Conservation (phyloP, 2,113 vertebrate species). For the Thalassoma bifasciatum region DNA sequence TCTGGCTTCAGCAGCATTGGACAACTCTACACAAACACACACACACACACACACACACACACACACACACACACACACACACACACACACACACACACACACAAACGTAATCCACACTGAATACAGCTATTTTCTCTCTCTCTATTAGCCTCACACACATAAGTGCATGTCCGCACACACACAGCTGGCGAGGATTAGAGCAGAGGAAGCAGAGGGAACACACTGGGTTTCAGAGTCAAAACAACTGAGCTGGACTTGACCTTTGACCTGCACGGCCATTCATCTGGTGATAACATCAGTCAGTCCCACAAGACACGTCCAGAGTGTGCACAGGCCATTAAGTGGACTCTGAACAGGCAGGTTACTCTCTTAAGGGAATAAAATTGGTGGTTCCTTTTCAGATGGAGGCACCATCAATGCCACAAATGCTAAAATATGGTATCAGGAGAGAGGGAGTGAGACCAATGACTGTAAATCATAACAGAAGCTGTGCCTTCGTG, state of each 20-base stretch:
- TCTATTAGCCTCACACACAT: slow-evolving; percentile 49
- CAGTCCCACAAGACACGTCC: slow-evolving; percentile 43
- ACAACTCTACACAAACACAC: slow-evolving; percentile 1
- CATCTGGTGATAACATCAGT: slow-evolving; percentile 76
- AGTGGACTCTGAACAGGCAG: slow-evolving; percentile 18
- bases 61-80: slow-evolving; percentile 19
- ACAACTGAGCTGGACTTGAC: slow-evolving; percentile 77
- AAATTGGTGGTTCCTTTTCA: background rate
- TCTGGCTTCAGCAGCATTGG: slow-evolving; percentile 26
- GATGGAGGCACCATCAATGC: background rate
- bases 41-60: slow-evolving; percentile 16
- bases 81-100: slow-evolving; percentile 18
- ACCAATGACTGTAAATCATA: too few species aligned
- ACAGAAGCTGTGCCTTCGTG: too few species aligned
- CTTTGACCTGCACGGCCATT: slow-evolving; percentile 71
- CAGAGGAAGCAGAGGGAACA: slow-evolving; percentile 68
- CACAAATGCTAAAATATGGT: too few species aligned
- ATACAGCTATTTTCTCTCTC: slow-evolving; percentile 13
- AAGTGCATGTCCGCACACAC: slow-evolving; percentile 26
- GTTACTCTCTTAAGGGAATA: slow-evolving; percentile 22
- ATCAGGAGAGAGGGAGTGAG: too few species aligned
- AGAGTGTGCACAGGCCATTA: slow-evolving; percentile 54
- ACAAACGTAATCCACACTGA: slow-evolving; percentile 5
- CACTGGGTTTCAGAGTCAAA: slow-evolving; percentile 70
- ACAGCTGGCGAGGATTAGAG: slow-evolving; percentile 71